Conservation (phyloP, 1,140 invertebrate genomes). For the Dolichoris vasculosae region DNA sequence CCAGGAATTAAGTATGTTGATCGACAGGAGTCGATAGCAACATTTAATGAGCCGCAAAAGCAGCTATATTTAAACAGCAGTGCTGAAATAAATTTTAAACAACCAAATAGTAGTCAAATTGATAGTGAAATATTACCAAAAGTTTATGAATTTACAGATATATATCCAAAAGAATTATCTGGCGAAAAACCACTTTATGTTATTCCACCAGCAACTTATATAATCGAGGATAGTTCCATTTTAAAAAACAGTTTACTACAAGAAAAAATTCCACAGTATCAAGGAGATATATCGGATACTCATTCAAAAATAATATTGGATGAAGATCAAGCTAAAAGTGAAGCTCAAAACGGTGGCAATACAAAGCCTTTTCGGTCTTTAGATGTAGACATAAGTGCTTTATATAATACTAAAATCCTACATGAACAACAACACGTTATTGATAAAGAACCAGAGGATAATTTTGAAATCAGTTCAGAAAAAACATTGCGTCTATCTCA, state of each 20-base stretch:
- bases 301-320: background rate
- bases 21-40: background rate
- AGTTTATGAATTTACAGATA: constrained; percentile 14
- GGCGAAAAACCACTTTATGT: constrained; percentile 37
- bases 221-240: background rate
- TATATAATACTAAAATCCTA: background rate
- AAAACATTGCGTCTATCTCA: constrained; percentile 59
- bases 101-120: background rate
- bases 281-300: background rate
- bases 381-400: background rate
- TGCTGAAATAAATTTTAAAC: background rate
- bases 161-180: background rate
- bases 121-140: constrained; percentile 7
- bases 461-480: constrained; percentile 7
- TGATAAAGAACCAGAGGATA: constrained; percentile 38
- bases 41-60: background rate
- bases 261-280: constrained; percentile 40
- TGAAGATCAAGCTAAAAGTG: background rate
- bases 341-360: background rate
- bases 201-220: constrained; percentile 45
- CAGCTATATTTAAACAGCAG: constrained; percentile 15
- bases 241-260: constrained; percentile 40
- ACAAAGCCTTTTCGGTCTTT: constrained; percentile 48
- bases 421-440: constrained; percentile 31
- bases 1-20: constrained; percentile 52